Base-by-base conservation (phyloP, 2,113 vertebrate genomes). In the Eublepharis macularius region DNA sequence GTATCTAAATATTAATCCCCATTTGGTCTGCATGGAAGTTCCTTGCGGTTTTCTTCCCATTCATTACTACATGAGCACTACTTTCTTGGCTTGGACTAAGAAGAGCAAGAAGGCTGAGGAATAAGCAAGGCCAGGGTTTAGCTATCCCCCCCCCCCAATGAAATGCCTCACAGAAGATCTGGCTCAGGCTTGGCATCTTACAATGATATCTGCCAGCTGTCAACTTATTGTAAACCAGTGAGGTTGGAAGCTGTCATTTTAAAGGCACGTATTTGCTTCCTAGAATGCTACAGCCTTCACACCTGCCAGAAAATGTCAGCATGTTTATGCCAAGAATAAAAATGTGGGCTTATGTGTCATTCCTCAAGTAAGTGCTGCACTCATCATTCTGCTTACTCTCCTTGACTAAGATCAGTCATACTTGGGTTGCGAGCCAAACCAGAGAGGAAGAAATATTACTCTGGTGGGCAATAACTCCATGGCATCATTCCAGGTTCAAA, bases 241-340 rank as follows among this genome's bases (percentile, higher is more conserved):
- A 92, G 80, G 43, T 82, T 90, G 89, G 83, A 90, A 88, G 49
- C 75, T 92, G 88, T 87, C 86, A 36, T 84, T 91, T 89, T 81
- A 19, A 29, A 39, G 19, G 6, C 90, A 60, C 54, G 85, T 85
- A 73, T 60, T 85, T 91, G 68, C 66, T 73, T 90, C 65, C 11
- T 93, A 43, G 86, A 93, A 82, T 39, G 84, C 88, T 92, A 81
- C 88, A 89, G 74, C 80, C 87, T 92, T 93, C 90, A 82, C 90
- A 93, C 94, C 92, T 94, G 92, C 93, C 94, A 95, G 93, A 93
- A 93, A 95, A 95, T 91, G 91, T 93, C 92, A 93, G 94, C 85
- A 85, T 91, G 86, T 93, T 93, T 94, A 87, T 94, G 94, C 91
- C 92, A 88, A 88, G 92, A 92, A 94, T 88, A 90, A 93, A 92